These are phyloP conservation scores for Leucoptera coffeella DNA, from an alignment of 2,888 invertebrate genomes.

Conservation along the genomic window DNA sequence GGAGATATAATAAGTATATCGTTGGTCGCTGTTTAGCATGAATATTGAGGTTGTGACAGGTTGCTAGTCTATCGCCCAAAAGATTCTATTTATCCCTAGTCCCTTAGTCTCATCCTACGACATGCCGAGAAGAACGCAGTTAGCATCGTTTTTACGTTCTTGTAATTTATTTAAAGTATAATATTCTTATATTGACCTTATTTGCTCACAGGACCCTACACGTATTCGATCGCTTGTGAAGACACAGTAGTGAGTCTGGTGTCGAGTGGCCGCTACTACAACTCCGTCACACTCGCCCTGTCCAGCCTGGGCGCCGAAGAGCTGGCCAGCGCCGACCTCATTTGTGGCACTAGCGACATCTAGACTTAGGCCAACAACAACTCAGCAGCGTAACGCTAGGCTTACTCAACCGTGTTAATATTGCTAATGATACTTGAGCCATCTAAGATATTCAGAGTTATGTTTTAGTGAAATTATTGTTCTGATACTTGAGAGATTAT, in stretches of 20 bases:
- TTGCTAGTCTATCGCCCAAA: too few relatives aligned
- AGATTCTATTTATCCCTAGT: too few relatives aligned
- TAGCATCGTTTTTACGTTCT: not conserved
- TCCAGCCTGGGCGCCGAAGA: slow-evolving; percentile 48
- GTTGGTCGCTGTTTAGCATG: not conserved
- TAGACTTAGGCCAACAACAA: slow-evolving; percentile 11
- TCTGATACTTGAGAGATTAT: too few relatives aligned
- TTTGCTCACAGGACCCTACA: not conserved
- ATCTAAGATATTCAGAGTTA: too few relatives aligned
- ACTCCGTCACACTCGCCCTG: slow-evolving; percentile 69
- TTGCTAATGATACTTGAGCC: too few relatives aligned
- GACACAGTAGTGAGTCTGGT: slow-evolving; percentile 72
- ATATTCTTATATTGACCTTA: too few relatives aligned
- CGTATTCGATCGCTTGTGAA: slow-evolving; percentile 59
- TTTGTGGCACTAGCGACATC: slow-evolving; percentile 35
- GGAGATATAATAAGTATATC: too few relatives aligned
- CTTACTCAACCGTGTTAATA: too few relatives aligned
- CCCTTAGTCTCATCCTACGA: too few relatives aligned
- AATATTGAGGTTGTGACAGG: not conserved
- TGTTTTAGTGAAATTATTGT: too few relatives aligned
- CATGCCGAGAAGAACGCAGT: too few relatives aligned
- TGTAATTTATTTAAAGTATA: not conserved
- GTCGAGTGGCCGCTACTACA: slow-evolving; percentile 78
- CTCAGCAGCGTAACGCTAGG: too few relatives aligned
- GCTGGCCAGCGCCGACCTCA: slow-evolving; percentile 34